These are phyloP conservation scores for Tanytarsus gracilentus DNA, from an alignment of 2,888 invertebrate genomes.

Conservation along the genomic window DNA sequence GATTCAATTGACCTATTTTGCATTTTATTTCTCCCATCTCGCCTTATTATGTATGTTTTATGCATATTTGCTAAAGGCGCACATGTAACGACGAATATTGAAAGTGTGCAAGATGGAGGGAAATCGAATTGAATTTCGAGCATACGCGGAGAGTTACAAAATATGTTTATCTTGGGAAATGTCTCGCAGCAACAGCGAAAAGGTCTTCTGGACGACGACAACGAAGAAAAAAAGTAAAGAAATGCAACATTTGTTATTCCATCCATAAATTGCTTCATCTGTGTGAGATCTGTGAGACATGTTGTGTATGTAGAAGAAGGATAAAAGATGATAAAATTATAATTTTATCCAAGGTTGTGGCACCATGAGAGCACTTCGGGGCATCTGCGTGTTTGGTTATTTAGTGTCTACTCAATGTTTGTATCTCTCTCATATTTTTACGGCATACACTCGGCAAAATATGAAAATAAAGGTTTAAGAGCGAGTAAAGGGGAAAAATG, in stretches of 20 bases:
- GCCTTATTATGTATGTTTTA: neutral
- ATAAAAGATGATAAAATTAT: constrained; percentile 7
- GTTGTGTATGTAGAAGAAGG: too few relatives aligned
- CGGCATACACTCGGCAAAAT: too few relatives aligned
- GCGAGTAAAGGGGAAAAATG: neutral
- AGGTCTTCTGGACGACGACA: too few relatives aligned
- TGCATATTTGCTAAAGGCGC: too few relatives aligned
- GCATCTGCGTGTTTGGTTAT: too few relatives aligned
- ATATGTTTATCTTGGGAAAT: neutral
- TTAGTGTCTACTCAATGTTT: too few relatives aligned
- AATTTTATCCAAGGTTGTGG: neutral
- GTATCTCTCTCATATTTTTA: too few relatives aligned
- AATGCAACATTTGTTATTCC: neutral
- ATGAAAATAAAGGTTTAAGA: neutral
- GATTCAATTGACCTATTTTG: constrained; percentile 9
- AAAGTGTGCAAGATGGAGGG: neutral
- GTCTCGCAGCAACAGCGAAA: neutral
- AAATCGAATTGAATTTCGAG: neutral
- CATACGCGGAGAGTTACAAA: neutral
- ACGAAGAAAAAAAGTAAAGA: too few relatives aligned
- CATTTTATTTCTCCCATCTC: neutral
- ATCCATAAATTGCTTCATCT: too few relatives aligned
- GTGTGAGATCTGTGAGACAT: too few relatives aligned
- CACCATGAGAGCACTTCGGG: too few relatives aligned
- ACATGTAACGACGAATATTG: too few relatives aligned